phyloP scores from a whole-genome alignment of 2,113 vertebrate species.

The Bufo gargarizans region DNA sequence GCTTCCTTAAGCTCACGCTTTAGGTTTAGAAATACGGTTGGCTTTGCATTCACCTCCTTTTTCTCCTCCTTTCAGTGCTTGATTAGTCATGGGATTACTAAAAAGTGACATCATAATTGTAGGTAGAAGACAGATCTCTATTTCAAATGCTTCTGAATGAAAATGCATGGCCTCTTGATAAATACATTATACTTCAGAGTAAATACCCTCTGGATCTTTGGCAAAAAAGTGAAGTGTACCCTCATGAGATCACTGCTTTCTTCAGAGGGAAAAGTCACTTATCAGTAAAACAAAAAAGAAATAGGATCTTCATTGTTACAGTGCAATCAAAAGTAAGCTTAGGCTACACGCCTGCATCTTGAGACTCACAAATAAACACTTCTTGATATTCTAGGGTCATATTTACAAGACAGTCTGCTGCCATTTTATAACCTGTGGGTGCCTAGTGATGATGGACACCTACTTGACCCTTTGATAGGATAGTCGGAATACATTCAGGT shows the following conservation, averaged over 20 bases:
- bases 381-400: conserved; percentile 31
- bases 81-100: conserved; percentile 50
- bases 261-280: not conserved
- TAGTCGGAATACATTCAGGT: not conserved
- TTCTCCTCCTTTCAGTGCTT: conserved; percentile 61
- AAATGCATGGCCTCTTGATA: conserved; percentile 48
- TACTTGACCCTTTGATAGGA: conserved; percentile 7
- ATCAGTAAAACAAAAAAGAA: conserved; percentile 63
- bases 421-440: not conserved
- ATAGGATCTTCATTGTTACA: conserved; percentile 17
- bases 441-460: conserved; percentile 17
- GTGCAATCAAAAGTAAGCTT: conserved; percentile 50
- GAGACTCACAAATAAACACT: conserved; percentile 35
- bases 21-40: conserved; percentile 43
- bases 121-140: conserved; percentile 56
- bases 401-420: conserved; percentile 29
- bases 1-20: conserved; percentile 43
- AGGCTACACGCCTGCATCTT: conserved; percentile 13
- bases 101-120: conserved; percentile 49
- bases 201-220: conserved; percentile 54
- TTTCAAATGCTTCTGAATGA: conserved; percentile 58
- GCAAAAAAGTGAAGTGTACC: conserved; percentile 44
- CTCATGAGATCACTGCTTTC: conserved; percentile 48
- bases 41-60: conserved; percentile 31
- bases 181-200: conserved; percentile 52